Evolutionary conservation across 1,140 invertebrate species (phyloP).

Genomic region (Paraescarpia echinospica): DNA sequence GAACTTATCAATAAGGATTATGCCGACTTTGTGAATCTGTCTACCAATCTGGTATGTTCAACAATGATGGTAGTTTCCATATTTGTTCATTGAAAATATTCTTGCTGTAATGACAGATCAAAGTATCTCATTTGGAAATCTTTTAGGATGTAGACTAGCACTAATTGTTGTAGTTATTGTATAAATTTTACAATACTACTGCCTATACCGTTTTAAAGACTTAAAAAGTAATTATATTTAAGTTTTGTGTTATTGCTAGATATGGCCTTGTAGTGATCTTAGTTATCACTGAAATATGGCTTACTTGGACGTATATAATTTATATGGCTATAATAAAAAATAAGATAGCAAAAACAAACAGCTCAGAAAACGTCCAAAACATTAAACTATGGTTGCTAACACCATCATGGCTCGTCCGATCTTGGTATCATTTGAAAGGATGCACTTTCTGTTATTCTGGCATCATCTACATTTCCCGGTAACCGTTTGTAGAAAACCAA

Average conservation of each 20-base stretch:
- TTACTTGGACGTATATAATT: background rate
- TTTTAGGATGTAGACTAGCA: background rate
- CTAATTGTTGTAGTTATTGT: background rate
- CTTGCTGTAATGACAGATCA: background rate
- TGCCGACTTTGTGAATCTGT: conserved; percentile 94
- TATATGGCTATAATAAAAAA: background rate
- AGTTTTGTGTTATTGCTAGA: background rate
- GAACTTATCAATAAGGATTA: conserved; percentile 97
- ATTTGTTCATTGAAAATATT: background rate
- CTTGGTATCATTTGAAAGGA: too few relatives aligned
- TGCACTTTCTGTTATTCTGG: too few relatives aligned
- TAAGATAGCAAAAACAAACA: too few relatives aligned
- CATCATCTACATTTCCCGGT: too few relatives aligned
- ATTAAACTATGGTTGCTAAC: too few relatives aligned
- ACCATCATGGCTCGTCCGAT: too few relatives aligned
- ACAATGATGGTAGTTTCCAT: background rate
- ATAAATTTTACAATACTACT: background rate
- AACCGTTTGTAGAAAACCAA: too few relatives aligned
- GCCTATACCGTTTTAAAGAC: background rate
- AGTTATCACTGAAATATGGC: too few relatives aligned
- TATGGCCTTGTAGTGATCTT: too few relatives aligned
- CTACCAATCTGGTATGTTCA: conserved; percentile 76
- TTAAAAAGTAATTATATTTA: background rate
- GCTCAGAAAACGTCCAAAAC: too few relatives aligned
- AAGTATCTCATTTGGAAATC: background rate